Evolutionary conservation across 2,797 vertebrate genomes (phyloP), one percentile per base, ranked within the genome.

Genomic region (Ambastaia sidthimunki): DNA sequence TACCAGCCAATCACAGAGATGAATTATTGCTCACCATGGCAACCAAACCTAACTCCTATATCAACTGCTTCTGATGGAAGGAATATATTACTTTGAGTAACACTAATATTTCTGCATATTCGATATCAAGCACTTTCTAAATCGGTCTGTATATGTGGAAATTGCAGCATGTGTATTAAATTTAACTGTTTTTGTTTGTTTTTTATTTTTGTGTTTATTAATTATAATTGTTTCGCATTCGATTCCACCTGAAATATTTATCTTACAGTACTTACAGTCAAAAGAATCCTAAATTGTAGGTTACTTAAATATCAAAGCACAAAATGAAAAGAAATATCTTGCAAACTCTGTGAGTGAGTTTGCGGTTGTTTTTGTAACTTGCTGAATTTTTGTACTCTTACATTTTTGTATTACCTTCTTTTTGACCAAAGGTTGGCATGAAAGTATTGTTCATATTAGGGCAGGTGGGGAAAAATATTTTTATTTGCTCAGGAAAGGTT

Each of bases 71-170:
- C 86, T 89, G 86, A 89, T 78, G 85, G 87, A 91, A 89, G 93
- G 91, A 90, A 93, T 91, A 91, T 92, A 92, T 80, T 93, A 91
- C 89, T 92, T 86, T 80, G 90, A 90, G 87, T 63, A 88, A 77
- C 82, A 87, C 76, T 78, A 62, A 78, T 63, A 82, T 89, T 88
- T 86, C 84, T 88, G 82, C 91, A 90, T 94, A 90, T 91, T 89
- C 90, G 82, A 89, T 91, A 91, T 86, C 81, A 89, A 91, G 92
- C 92, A 93, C 91, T 92, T 93, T 87, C 92, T 89, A 92, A 89
- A 71, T 63, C 89, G 89, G 89, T 94, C 87, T 94, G 94, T 94
- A 95, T 95, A 94, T 94, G 85, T 92, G 91, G 92, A 89, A 86
- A 80, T 87, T 87, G 88, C 91, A 88, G 92, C 93, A 93, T 92